Evolutionary conservation across 2,888 invertebrate genomes (phyloP), one percentile per base, ranked within the genome.

Genomic region (Fragum whitleyi): DNA sequence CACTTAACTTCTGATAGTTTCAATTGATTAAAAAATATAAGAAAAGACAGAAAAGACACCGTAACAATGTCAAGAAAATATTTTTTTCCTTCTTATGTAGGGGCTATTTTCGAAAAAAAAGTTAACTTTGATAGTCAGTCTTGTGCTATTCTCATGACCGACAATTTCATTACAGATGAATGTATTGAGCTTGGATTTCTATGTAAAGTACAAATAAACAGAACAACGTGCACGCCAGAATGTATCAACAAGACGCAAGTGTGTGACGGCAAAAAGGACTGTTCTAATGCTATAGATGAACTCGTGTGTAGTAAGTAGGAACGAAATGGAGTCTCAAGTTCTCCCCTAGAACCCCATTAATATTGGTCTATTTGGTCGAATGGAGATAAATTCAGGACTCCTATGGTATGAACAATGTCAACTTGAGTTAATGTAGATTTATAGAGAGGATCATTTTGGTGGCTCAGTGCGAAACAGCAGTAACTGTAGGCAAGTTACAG

Each of bases 221-320:
- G 19, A 19, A 47, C 47, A 14, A n/a, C 14, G 7, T 47, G 19
- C 14, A n/a, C 14, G 3, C n/a, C n/a, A 16, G 65, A 65, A 23
- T 65, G 65, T n/a, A 42, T 65, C 42, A 32, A 65, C 42, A 36
- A 39, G 23, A 65, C 19, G 1, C 28, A 21, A 32, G n/a, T 29
- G 9, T 65, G 65, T 29, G 42, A 65, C 21, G 42, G 42, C 11
- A 14, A 39, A 19, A 39, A 36, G 3, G 65, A 65, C 23, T 65
- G 65, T 21, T 21, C 65, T 9, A 65, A 65, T 21, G n/a, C 14
- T 21, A 11, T 36, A 2, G 65, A 65, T 21, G 65, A 65, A 39
- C 39, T 23, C 9, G 32, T 32, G 2, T 65, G 65, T 39, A 6
- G 65, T 65, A 65, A 39, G 65, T 65, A 39, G 2, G n/a, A 6